Conservation (phyloP, 92 coral and sea anemone genomes). For the Parazoanthus atlanticus region DNA sequence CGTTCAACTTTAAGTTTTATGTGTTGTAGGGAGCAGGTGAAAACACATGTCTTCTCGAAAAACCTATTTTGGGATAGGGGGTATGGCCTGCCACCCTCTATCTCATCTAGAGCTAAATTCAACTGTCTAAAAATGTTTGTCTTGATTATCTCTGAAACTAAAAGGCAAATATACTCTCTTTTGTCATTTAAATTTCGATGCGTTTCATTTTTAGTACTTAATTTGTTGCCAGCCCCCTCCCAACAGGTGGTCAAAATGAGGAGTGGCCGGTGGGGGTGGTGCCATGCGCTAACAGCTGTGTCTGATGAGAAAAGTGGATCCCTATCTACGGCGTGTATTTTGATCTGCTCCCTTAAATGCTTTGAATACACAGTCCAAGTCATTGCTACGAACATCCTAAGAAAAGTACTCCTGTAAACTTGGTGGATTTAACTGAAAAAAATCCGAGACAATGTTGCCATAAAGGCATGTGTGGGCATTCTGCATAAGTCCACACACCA, state of each 20-base stretch:
- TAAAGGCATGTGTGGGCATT: conserved; percentile 50
- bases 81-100: neutral
- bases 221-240: too few species aligned
- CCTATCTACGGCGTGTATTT: neutral
- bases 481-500: conserved; percentile 46
- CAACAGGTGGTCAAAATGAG: neutral
- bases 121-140: neutral
- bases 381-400: conserved; percentile 4
- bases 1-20: neutral
- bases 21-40: neutral
- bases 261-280: neutral
- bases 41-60: neutral
- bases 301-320: too few species aligned
- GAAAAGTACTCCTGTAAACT: conserved; percentile 33
- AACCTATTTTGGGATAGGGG: conserved; percentile 2
- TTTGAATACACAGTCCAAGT: conserved; percentile 8
- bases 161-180: neutral
- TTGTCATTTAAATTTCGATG: too few species aligned
- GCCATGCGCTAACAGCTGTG: conserved; percentile 2
- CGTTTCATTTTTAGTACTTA: neutral
- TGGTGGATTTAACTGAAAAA: conserved; percentile 39
- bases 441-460: conserved; percentile 49
- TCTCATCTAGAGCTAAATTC: conserved; percentile 1
- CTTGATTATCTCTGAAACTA: neutral
- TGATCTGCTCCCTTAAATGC: conserved; percentile 3